Percentiles rank a stretch among this genome's conserved stretches.
phyloP scores from a whole-genome alignment of 2,797 vertebrate species.

The Percopsis omiscomaycus region DNA sequence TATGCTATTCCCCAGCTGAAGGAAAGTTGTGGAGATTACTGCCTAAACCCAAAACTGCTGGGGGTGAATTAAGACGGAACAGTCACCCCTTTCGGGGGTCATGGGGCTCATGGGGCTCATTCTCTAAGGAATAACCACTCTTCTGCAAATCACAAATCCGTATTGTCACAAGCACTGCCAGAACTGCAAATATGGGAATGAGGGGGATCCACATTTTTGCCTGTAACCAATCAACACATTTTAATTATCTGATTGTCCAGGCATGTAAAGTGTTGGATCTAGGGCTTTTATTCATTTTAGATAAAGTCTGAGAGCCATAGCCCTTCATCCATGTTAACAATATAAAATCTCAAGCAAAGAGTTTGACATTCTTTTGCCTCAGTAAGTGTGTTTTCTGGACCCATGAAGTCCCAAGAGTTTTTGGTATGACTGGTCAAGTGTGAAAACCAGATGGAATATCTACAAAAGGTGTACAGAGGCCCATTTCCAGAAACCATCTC shows the following conservation, averaged over 20 bases:
- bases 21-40: conserved; percentile 69
- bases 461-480: no score
- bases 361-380: background rate
- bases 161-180: conserved; percentile 36
- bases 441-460: no score
- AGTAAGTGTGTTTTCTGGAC: background rate
- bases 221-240: conserved; percentile 29
- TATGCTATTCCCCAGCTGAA: conserved; percentile 61
- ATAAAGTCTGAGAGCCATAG: conserved; percentile 5
- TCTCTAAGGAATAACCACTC: conserved; percentile 52
- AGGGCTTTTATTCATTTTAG: conserved; percentile 39
- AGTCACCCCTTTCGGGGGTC: conserved; percentile 66
- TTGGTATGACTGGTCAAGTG: no score
- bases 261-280: conserved; percentile 22
- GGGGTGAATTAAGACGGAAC: conserved; percentile 70
- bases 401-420: background rate
- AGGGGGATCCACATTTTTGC: background rate
- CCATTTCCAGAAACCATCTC: no score
- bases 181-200: conserved; percentile 7
- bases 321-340: conserved; percentile 35
- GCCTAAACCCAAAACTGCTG: conserved; percentile 63
- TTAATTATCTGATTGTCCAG: conserved; percentile 46
- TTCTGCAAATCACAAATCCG: conserved; percentile 49
- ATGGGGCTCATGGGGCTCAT: conserved; percentile 55
- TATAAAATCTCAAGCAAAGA: conserved; percentile 7